Conservation (phyloP, 2,797 vertebrate genomes). For the Eutrigla gurnardus region DNA sequence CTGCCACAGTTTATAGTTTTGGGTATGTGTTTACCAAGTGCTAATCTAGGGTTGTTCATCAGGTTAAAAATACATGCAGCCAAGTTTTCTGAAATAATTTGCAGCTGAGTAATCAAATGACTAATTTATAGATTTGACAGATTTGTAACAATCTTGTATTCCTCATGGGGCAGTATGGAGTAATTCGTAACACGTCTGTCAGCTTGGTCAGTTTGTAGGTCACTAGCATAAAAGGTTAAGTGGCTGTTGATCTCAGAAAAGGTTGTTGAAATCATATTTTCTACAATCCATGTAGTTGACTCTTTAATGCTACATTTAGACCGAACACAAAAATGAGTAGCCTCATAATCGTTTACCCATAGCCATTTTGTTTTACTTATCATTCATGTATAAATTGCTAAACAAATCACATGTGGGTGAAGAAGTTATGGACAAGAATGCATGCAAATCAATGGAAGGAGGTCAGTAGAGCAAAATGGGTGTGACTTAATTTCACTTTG, state of each 20-base stretch:
- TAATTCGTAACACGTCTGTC: neutral
- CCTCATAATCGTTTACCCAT: neutral
- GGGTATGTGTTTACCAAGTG: slow-evolving; percentile 48
- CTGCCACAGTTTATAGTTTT: slow-evolving; percentile 68
- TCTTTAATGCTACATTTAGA: slow-evolving; percentile 4
- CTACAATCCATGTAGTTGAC: neutral
- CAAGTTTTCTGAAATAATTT: slow-evolving; percentile 15
- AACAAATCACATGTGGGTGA: slow-evolving; percentile 1
- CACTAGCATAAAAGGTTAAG: neutral
- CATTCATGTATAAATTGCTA: neutral
- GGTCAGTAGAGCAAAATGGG: slow-evolving; percentile 1
- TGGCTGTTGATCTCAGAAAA: neutral
- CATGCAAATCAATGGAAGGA: neutral
- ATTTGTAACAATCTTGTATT: neutral
- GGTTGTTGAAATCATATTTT: neutral
- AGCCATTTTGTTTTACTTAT: slow-evolving; percentile 6
- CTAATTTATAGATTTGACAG: slow-evolving; percentile 9
- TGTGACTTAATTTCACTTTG: slow-evolving; percentile 6
- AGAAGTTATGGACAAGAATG: slow-evolving; percentile 12
- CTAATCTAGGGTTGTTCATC: slow-evolving; percentile 31
- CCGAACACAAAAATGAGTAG: neutral
- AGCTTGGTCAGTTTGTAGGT: neutral
- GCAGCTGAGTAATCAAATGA: slow-evolving; percentile 24
- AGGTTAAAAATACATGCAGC: slow-evolving; percentile 23
- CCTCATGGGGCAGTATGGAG: neutral